These are phyloP conservation scores for Drosophila pseudoananassae DNA, from an alignment of 1,140 invertebrate species.

Conservation along the genomic window DNA sequence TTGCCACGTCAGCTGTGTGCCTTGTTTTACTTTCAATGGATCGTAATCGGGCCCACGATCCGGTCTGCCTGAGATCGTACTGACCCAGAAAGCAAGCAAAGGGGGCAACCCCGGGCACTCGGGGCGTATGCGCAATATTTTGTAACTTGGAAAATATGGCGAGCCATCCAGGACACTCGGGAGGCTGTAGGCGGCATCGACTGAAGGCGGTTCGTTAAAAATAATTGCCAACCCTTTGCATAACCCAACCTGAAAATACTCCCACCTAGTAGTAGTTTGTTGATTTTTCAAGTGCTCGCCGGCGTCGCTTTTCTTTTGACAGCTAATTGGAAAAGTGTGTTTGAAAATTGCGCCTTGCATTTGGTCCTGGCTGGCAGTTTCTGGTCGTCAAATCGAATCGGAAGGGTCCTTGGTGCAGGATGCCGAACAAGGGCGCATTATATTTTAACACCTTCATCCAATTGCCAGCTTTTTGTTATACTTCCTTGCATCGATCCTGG, in stretches of 20 bases:
- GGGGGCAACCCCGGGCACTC: not conserved
- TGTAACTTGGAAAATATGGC: not conserved
- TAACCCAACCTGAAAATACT: not conserved
- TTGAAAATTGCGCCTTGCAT: conserved; percentile 40
- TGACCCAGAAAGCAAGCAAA: conserved; percentile 25
- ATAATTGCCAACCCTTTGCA: conserved; percentile 60
- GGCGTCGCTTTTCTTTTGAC: conserved; percentile 33
- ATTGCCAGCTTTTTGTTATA: conserved; percentile 67
- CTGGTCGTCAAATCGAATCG: conserved; percentile 7
- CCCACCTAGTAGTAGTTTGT: conserved; percentile 10
- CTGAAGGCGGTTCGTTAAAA: conserved; percentile 63
- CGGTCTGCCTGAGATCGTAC: conserved; percentile 27
- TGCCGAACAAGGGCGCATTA: conserved; percentile 59
- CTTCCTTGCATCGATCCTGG: conserved; percentile 68
- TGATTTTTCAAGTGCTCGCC: conserved; percentile 38
- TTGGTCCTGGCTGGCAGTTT: conserved; percentile 12
- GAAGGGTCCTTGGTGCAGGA: conserved; percentile 26
- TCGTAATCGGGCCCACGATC: conserved; percentile 42
- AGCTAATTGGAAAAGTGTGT: conserved; percentile 70
- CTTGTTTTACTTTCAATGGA: conserved; percentile 59
- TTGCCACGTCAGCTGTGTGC: conserved; percentile 42
- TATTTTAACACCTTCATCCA: conserved; percentile 84
- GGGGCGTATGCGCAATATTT: conserved; percentile 62
- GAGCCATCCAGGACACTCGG: conserved; percentile 53
- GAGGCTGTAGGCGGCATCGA: not conserved